Conservation (phyloP, 2,797 vertebrate species). For the Crax fasciolata region DNA sequence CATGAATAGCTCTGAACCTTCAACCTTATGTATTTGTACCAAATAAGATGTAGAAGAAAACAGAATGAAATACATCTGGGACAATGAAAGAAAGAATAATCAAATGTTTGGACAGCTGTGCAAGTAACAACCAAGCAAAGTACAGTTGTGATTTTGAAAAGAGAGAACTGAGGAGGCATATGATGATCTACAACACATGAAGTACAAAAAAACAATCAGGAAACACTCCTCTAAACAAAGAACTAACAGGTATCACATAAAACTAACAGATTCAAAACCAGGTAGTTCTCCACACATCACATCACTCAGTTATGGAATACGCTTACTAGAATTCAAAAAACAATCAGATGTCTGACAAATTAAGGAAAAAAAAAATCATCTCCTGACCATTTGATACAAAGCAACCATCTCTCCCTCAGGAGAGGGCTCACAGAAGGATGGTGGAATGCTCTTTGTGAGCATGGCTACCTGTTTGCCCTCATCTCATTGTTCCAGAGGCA, state of each 20-base stretch:
- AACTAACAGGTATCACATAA: neutral
- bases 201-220: neutral
- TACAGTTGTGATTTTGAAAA: neutral
- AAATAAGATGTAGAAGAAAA: neutral
- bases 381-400: neutral
- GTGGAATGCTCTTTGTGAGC: neutral
- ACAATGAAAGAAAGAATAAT: neutral
- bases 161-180: neutral
- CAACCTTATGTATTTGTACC: neutral
- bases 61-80: neutral
- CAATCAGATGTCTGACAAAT: neutral
- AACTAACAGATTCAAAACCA: neutral
- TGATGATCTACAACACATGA: neutral
- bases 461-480: neutral
- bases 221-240: neutral
- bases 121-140: neutral
- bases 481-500: neutral
- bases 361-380: neutral
- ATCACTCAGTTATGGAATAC: neutral
- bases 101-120: neutral
- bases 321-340: neutral
- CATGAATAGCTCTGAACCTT: neutral
- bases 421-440: neutral
- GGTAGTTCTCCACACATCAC: neutral
- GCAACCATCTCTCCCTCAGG: neutral